Base-by-base conservation (phyloP, 2,888 invertebrate genomes). In the Sipha maydis region DNA sequence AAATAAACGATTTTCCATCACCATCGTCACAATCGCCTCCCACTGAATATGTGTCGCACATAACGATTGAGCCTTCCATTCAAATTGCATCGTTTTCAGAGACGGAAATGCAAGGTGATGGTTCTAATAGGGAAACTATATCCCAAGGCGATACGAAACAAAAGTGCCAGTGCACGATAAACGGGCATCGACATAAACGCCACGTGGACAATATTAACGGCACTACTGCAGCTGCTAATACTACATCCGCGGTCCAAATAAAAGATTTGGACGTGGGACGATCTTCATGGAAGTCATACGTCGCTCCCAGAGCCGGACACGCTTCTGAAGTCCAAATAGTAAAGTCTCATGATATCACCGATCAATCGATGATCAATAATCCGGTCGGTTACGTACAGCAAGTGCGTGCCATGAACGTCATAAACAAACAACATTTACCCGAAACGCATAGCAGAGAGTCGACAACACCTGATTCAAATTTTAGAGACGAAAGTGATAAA, bases 71-170 rank as follows among this genome's bases (percentile, higher is more conserved):
- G 61, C 90, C 90, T 54, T 88, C 90, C 31, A 61, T 90, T n/a
- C 89, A 90, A 31, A 75, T 89, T 21, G 89, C 90, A n/a, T 73
- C 89, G 56, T 89, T 83, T 48, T 84, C 83, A 1, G 89, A 90
- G 69, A 89, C 82, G 17, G 76, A 84, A 25, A 14, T 85, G 48
- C 85, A 41, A 4, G 73, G 80, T 11, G 89, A 89, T 78, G 84
- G 84, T 7, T 54, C 77, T 0, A 77, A 11, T 25, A 31, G 48
- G 25, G 56, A 76, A 61, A 41, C 34, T 38, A 67, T 67, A 31
- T 88, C 80, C 0, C 78, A 71, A 11, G 69, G 11, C n/a, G 69
- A 78, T 17, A 5, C 17, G 3, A 79, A 78, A 28, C 86, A 79
- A 7, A 69, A 56, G 28, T 88, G 88, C 19, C 88, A 31, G 80